phyloP scores from a whole-genome alignment of 2,797 vertebrate species.

The Acanthis flammea region DNA sequence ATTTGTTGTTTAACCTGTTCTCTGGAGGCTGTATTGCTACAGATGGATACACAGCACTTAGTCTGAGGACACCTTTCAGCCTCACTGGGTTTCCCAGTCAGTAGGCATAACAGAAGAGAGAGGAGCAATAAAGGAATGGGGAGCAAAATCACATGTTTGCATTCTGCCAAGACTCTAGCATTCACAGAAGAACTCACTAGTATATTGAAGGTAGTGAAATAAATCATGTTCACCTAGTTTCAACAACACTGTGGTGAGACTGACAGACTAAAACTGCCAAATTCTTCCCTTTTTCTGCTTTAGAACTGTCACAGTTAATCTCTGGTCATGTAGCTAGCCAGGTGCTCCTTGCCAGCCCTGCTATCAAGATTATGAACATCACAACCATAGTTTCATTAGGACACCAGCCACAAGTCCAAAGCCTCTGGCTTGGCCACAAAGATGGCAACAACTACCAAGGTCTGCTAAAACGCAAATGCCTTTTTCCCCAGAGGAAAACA shows the following conservation, averaged over 20 bases:
- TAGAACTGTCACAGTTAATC: background rate
- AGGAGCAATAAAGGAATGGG: background rate
- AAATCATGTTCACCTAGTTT: background rate
- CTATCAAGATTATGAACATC: background rate
- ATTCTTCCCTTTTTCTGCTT: background rate
- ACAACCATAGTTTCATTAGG: background rate
- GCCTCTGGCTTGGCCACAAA: background rate
- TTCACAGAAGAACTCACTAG: background rate
- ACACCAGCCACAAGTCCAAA: background rate
- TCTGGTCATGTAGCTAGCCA: background rate
- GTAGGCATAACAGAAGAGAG: background rate
- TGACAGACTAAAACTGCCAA: background rate
- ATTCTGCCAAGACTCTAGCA: background rate
- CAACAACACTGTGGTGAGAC: background rate
- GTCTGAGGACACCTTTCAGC: background rate
- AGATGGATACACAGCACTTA: background rate
- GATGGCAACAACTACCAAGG: background rate
- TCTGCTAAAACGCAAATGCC: background rate
- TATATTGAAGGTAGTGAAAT: background rate
- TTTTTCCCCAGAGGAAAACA: background rate
- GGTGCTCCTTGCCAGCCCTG: background rate
- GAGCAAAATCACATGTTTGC: background rate
- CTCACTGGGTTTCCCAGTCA: background rate
- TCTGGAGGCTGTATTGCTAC: background rate
- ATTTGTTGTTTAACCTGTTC: slow-evolving; percentile 2